These are phyloP conservation scores for Liolophura sinensis DNA, from an alignment of 1,140 invertebrate genomes.

Conservation along the genomic window DNA sequence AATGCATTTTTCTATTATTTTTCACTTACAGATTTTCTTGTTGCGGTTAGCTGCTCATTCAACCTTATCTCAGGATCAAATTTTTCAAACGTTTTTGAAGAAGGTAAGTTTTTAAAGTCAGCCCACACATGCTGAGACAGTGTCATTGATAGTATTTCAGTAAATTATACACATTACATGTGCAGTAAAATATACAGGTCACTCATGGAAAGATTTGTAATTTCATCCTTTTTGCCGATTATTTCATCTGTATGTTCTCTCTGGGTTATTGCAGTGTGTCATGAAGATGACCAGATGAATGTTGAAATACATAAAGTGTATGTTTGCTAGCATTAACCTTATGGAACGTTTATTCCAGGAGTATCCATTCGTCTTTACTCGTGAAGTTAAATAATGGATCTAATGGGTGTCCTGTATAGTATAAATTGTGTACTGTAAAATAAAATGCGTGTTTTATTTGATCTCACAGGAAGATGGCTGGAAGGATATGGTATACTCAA, in stretches of 20 bases:
- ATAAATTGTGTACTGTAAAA: too few species aligned
- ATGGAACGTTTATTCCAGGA: too few species aligned
- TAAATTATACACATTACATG: neutral
- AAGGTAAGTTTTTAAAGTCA: slow-evolving; percentile 31
- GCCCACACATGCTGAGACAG: too few species aligned
- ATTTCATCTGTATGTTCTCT: neutral
- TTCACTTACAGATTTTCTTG: slow-evolving; percentile 70
- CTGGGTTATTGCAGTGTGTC: too few species aligned
- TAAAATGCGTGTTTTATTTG: slow-evolving; percentile 16
- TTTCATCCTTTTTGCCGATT: neutral
- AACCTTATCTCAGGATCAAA: slow-evolving; percentile 72
- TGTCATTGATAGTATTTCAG: too few species aligned
- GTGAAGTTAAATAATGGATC: too few species aligned
- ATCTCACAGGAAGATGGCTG: slow-evolving; percentile 67
- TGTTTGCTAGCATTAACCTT: too few species aligned
- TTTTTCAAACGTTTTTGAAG: slow-evolving; percentile 78
- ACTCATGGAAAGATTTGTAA: neutral
- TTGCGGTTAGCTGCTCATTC: slow-evolving; percentile 76
- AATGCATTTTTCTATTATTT: slow-evolving; percentile 1
- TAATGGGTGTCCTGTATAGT: too few species aligned
- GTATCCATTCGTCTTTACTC: too few species aligned
- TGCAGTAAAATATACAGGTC: neutral
- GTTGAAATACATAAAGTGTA: too few species aligned
- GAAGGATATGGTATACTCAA: slow-evolving; percentile 74
- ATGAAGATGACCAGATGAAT: too few species aligned